Evolutionary conservation across 2,113 vertebrate species (phyloP), one percentile per base, ranked within the genome.

Genomic region (Eubucco bourcierii): DNA sequence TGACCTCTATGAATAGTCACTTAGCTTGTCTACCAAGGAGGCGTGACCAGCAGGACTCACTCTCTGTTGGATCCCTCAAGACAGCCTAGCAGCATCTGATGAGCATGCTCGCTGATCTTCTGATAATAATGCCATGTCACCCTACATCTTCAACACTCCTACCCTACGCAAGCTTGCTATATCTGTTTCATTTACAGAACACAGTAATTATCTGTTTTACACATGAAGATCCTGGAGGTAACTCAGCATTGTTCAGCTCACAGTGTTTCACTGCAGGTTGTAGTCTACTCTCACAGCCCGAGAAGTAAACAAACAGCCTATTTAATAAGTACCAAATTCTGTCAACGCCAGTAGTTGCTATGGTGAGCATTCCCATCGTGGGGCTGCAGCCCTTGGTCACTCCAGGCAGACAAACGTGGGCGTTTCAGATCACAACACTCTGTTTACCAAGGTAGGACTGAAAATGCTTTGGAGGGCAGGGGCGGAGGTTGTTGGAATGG

Each of bases 261-360:
- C 2, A 1, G 90, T 41, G 86, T 73, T 66, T 85, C 33, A 44
- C 79, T 5, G 5, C 64, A 79, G 80, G 68, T 90, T 81, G 85
- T 60, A 71, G 78, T 8, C 74, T 78, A 7, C 64, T 80, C 70
- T 75, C 1, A 1, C 78, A 53, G 80, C 77, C 85, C 2, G 1
- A 52, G 68, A 95, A 37, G 89, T 92, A 96, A 96, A 96, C 93
- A 96, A 95, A 94, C 95, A 88, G 94, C 89, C 93, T 85, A 46
- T 95, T 92, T 90, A 94, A 94, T 80, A 90, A 94, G 67, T 31
- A 81, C 88, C 71, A 82, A 91, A 91, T 92, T 90, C 94, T 93
- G 88, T 92, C 96, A 72, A 34, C 84, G 90, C 81, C 7, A 27
- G 87, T 24, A 94, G 97, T 97, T 97, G 95, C 97, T 94, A 97